Evolutionary conservation across 1,140 invertebrate genomes (phyloP), one percentile per base, ranked within the genome.

Genomic region (Episyrphus balteatus): DNA sequence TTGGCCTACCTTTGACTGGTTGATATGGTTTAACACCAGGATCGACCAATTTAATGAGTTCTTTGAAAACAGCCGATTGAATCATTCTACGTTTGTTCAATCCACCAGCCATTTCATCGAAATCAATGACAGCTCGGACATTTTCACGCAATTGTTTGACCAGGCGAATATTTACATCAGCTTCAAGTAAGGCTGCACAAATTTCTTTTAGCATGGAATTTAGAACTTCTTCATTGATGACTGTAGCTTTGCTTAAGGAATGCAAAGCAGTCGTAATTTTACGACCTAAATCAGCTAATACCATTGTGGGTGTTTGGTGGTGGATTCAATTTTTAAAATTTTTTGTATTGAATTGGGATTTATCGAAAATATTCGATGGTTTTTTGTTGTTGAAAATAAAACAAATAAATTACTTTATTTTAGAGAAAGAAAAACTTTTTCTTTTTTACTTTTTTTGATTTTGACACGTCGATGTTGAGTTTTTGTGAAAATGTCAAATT

Each of bases 131-230:
- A 40, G 83, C 79, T 42, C 91, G 81, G n/a, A 99, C 93, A 94
- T 98, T 99, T 76, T 98, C 92, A 54, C 95, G 77, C 11, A 99
- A 75, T 69, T 92, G 83, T 73, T 98, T 98, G 0, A 99, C 96
- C 51, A 99, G 76, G 58, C 83, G 79, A 55, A 99, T 95, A 73
- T 99, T 99, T 19, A 99, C 96, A 83, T 99, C 97, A 59, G 96
- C 92, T 78, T 99, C 95, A 26, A 99, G 73, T 47, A 99, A 75
- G 18, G 97, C 97, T 45, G 87, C 84, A 67, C 94, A 97, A 65
- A 99, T 95, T 70, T 99, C 95, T 73, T 99, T 99, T 18, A 99
- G 83, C 92, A 99, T 97, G 73, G 90, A 87, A 86, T 98, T 95
- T 43, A 99, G 76, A 50, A 97, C 94, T 86, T 98, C 94, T 78